Evolutionary conservation across 2,888 invertebrate genomes (phyloP).

Genomic region (Archips crataeganus): DNA sequence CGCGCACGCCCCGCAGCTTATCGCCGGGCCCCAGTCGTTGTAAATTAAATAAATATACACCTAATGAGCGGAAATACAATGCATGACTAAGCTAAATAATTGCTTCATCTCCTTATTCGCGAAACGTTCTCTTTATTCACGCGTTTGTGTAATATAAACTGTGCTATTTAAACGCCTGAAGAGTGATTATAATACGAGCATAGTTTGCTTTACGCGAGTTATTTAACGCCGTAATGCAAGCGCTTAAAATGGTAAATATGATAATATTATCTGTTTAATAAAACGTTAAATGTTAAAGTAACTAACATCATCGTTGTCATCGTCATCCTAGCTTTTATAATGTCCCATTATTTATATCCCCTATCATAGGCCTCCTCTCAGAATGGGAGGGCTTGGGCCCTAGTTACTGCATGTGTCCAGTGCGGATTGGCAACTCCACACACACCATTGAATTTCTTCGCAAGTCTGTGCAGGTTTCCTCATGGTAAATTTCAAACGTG

Average conservation of each 20-base stretch:
- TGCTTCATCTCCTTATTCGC: slow-evolving; percentile 72
- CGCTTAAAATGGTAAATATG: slow-evolving; percentile 4
- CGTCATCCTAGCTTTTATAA: no score
- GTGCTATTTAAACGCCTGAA: slow-evolving; percentile 30
- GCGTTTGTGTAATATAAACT: slow-evolving; percentile 37
- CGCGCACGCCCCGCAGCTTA: slow-evolving; percentile 82
- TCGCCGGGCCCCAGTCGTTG: slow-evolving; percentile 81
- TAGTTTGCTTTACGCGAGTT: slow-evolving; percentile 25
- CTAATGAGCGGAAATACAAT: slow-evolving; percentile 85
- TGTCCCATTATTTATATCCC: no score
- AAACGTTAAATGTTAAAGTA: not conserved
- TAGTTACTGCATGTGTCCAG: no score
- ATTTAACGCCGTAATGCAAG: slow-evolving; percentile 16
- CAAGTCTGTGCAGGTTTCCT: no score
- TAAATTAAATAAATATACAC: slow-evolving; percentile 86
- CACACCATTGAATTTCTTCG: no score
- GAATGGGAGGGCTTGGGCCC: no score
- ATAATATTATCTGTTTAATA: slow-evolving; percentile 3
- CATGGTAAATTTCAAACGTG: no score
- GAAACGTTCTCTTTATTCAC: slow-evolving; percentile 51
- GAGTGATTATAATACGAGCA: slow-evolving; percentile 26
- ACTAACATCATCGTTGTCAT: no score
- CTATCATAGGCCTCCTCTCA: no score
- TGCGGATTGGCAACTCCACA: no score
- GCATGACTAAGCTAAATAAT: slow-evolving; percentile 82